Evolutionary conservation across 2,113 vertebrate genomes (phyloP).

Genomic region (Tychaedon coryphoeus): DNA sequence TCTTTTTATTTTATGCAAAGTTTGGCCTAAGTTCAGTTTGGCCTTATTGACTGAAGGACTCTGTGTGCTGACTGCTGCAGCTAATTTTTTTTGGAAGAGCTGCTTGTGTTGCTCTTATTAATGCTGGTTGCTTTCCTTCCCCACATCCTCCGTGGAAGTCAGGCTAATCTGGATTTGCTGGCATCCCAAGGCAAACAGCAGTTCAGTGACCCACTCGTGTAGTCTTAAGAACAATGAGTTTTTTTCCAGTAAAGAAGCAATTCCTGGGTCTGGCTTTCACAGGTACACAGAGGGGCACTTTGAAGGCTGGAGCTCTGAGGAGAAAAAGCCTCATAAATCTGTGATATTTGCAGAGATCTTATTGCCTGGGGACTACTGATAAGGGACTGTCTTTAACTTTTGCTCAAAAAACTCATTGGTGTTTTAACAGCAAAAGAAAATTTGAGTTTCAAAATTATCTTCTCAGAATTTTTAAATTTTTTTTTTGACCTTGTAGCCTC

Average conservation of each 20-base stretch:
- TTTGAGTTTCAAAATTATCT: not conserved
- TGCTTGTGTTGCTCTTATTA: not conserved
- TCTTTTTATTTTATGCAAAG: not conserved
- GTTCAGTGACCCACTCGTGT: not conserved
- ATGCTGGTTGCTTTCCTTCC: not conserved
- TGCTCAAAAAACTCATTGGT: not conserved
- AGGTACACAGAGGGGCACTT: not conserved
- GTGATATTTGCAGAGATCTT: not conserved
- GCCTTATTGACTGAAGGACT: not conserved
- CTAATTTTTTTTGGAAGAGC: slow-evolving; percentile 12
- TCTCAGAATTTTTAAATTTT: not conserved
- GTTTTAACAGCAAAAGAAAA: not conserved
- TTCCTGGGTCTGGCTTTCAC: not conserved
- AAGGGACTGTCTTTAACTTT: not conserved
- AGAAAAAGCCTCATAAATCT: not conserved
- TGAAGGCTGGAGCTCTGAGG: not conserved
- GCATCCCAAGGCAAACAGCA: not conserved
- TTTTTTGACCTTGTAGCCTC: not conserved
- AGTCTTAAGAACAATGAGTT: not conserved
- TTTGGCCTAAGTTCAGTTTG: slow-evolving; percentile 7
- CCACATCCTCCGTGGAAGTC: not conserved
- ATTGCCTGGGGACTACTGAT: not conserved
- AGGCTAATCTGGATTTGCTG: slow-evolving; percentile 19
- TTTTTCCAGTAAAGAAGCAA: not conserved
- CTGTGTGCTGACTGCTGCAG: slow-evolving; percentile 7